Percentiles rank a stretch among this genome's conserved stretches.
Evolutionary conservation across 2,113 vertebrate genomes (phyloP).

Genomic region (Pterocles orientalis): DNA sequence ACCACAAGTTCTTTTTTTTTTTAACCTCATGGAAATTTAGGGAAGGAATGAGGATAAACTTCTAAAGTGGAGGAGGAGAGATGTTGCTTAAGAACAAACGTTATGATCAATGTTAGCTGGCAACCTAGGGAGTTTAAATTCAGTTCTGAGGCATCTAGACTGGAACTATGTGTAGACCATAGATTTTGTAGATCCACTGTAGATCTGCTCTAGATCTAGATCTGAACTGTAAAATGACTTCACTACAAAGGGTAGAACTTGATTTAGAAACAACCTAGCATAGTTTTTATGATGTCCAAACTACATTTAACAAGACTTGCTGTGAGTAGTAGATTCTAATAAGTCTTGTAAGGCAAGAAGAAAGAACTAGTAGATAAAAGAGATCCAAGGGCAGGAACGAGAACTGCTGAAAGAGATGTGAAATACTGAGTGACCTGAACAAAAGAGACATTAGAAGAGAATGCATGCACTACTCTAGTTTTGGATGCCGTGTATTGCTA

Average conservation of each 20-base stretch:
- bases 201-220: background rate
- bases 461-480: background rate
- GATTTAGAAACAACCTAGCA: background rate
- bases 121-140: background rate
- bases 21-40: background rate
- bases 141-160: background rate
- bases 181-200: background rate
- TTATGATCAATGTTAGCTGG: background rate
- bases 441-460: background rate
- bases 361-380: background rate
- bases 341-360: background rate
- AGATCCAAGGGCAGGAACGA: background rate
- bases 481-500: background rate
- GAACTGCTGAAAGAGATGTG: background rate
- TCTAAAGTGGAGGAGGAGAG: background rate
- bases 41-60: background rate
- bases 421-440: background rate
- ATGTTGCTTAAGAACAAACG: background rate
- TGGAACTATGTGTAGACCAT: background rate
- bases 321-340: background rate
- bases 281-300: background rate
- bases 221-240: background rate
- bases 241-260: background rate
- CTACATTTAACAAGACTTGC: background rate
- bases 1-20: background rate